Conservation (phyloP, 2,888 invertebrate genomes). For the Drosophila meridiana region DNA sequence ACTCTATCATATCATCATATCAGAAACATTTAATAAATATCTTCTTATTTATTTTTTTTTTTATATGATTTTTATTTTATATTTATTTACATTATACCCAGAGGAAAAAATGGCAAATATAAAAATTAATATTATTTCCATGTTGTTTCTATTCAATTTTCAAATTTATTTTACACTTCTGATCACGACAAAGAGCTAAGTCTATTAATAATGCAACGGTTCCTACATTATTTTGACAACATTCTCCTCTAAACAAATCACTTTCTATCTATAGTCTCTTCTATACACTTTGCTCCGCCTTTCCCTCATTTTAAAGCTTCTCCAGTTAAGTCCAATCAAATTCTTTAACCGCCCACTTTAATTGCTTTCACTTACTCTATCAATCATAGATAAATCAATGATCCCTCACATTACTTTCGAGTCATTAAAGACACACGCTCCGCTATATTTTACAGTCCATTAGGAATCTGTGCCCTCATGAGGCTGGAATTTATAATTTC, state of each 20-base stretch:
- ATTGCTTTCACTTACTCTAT: constrained; percentile 35
- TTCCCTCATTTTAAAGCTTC: neutral
- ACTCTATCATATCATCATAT: too few species aligned
- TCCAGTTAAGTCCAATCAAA: neutral
- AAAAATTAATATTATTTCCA: too few species aligned
- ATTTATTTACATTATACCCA: too few species aligned
- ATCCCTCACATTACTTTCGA: constrained; percentile 63
- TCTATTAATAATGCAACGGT: too few species aligned
- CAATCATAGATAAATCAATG: constrained; percentile 53
- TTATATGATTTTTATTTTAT: too few species aligned
- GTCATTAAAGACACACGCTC: constrained; percentile 56
- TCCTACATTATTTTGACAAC: too few species aligned
- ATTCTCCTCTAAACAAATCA: neutral
- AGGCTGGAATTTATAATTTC: constrained; percentile 27
- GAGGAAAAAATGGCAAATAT: too few species aligned
- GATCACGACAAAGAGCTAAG: too few species aligned
- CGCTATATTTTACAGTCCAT: constrained; percentile 41
- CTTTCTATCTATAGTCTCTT: neutral
- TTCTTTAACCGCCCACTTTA: constrained; percentile 13
- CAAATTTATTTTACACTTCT: too few species aligned
- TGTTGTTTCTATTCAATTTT: too few species aligned
- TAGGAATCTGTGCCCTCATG: constrained; percentile 66
- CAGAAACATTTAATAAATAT: too few species aligned
- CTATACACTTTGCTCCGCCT: neutral
- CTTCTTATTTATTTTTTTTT: too few species aligned